Evolutionary conservation across 2,113 vertebrate genomes (phyloP).

Genomic region (Platycercus adscitus): DNA sequence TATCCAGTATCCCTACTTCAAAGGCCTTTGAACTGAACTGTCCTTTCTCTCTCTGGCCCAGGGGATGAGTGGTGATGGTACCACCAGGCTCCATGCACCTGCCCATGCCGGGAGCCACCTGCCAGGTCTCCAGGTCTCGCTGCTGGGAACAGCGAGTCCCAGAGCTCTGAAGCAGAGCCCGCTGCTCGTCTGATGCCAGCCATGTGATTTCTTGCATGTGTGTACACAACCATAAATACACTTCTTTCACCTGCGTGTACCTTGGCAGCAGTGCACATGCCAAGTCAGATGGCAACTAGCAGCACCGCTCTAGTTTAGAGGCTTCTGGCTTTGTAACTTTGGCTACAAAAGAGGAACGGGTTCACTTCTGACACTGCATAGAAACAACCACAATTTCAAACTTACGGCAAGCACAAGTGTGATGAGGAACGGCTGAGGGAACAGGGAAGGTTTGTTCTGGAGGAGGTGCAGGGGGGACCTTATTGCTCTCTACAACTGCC

Average conservation of each 20-base stretch:
- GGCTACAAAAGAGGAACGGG: rapidly evolving
- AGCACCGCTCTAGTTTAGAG: background rate
- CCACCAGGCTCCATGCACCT: background rate
- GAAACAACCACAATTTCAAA: rapidly evolving
- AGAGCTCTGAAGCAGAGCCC: background rate
- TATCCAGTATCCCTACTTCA: background rate
- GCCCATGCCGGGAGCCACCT: background rate
- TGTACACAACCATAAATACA: too few relatives aligned
- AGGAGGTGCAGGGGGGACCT: background rate
- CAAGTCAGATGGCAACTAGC: background rate
- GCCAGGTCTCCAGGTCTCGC: background rate
- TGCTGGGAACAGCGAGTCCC: background rate
- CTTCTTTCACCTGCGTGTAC: too few relatives aligned
- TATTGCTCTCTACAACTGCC: background rate
- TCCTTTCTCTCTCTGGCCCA: background rate
- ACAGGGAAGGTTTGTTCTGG: background rate
- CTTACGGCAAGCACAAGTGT: background rate
- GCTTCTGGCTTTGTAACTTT: background rate
- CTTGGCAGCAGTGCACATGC: background rate
- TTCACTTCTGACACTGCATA: rapidly evolving
- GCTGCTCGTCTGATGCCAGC: background rate
- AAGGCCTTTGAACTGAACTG: background rate
- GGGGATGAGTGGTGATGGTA: rapidly evolving
- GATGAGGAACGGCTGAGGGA: background rate
- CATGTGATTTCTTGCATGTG: background rate